Evolutionary conservation across 2,888 invertebrate genomes (phyloP).

Genomic region (Leptinotarsa peninsularis): DNA sequence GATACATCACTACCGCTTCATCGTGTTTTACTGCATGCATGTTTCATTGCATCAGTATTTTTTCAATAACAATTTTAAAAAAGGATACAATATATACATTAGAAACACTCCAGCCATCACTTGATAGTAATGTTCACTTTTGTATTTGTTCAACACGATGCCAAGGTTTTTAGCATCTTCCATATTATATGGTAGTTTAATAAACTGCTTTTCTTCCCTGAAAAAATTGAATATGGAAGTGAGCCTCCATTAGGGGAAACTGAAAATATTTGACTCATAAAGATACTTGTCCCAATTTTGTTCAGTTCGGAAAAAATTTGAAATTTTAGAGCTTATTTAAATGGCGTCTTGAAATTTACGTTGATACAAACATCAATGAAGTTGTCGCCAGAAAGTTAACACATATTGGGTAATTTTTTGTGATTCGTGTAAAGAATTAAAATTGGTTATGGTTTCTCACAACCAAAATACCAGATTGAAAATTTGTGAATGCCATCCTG

Average conservation of each 20-base stretch:
- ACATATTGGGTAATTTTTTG: too few relatives aligned
- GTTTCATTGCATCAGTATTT: conserved; percentile 19
- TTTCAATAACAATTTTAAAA: conserved; percentile 56
- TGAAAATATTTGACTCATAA: too few relatives aligned
- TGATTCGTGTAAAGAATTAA: too few relatives aligned
- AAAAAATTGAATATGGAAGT: conserved; percentile 24
- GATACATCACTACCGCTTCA: not conserved
- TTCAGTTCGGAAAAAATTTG: too few relatives aligned
- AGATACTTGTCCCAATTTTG: too few relatives aligned
- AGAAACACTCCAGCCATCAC: conserved; percentile 91
- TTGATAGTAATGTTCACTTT: conserved; percentile 91
- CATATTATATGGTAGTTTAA: conserved; percentile 92
- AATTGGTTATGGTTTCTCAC: too few relatives aligned
- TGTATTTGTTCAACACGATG: conserved; percentile 89
- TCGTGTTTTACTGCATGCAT: not conserved
- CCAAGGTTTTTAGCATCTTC: conserved; percentile 97
- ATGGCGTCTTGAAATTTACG: too few relatives aligned
- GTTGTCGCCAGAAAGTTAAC: too few relatives aligned
- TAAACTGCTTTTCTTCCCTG: conserved; percentile 85
- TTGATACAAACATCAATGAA: too few relatives aligned
- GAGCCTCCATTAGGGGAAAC: not conserved
- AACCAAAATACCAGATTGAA: too few relatives aligned
- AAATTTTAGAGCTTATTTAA: too few relatives aligned
- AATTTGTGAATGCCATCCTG: too few relatives aligned
- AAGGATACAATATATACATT: conserved; percentile 98